A percentile compares a stretch with the other conserved stretches of the same genome.
These are phyloP conservation scores for Lepidothrix coronata DNA, from an alignment of 2,113 vertebrate genomes.

Conservation along the genomic window DNA sequence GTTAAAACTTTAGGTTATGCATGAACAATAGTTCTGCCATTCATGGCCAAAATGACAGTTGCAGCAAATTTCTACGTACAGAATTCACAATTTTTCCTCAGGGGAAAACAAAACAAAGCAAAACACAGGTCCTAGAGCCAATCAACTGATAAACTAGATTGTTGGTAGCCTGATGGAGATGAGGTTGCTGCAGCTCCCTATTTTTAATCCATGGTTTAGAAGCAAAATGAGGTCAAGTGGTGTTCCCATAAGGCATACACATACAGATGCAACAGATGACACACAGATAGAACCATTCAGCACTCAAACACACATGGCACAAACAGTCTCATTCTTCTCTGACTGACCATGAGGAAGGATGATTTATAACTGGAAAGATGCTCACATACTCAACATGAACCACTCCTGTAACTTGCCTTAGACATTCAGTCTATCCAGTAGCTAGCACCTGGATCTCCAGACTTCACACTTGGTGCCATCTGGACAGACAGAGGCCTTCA, in stretches of 20 bases:
- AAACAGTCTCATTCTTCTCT: neutral
- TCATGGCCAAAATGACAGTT: neutral
- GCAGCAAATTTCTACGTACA: neutral
- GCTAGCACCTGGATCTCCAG: neutral
- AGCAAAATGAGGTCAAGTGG: neutral
- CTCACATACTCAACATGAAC: neutral
- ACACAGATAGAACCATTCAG: neutral
- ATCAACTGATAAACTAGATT: neutral
- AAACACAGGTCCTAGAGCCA: neutral
- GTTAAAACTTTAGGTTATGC: neutral
- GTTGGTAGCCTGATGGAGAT: neutral
- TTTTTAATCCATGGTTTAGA: neutral
- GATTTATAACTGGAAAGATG: neutral
- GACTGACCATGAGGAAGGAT: neutral
- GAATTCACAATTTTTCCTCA: neutral
- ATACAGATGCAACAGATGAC: fast-evolving
- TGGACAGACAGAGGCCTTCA: neutral
- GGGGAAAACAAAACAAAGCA: neutral
- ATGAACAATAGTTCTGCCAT: neutral
- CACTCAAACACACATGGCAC: neutral
- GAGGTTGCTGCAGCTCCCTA: neutral
- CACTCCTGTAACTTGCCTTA: neutral
- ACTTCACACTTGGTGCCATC: neutral
- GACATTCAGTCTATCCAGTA: neutral
- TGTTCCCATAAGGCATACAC: neutral